phyloP scores from a whole-genome alignment of 1,140 invertebrate genomes.

The Planococcus citri region DNA sequence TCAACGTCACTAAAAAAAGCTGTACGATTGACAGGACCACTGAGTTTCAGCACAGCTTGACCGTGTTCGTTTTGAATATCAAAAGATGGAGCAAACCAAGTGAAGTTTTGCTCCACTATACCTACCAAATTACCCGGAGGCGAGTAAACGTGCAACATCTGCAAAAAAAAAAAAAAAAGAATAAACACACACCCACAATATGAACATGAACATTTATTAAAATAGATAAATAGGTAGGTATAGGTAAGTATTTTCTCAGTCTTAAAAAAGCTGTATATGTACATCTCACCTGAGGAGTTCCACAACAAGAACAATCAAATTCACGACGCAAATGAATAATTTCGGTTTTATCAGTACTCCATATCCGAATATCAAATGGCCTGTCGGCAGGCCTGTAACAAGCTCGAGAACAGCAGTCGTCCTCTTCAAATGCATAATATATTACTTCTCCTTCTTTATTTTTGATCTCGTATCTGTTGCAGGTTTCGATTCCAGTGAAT shows the following conservation, averaged over 20 bases:
- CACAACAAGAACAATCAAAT: slow-evolving; percentile 61
- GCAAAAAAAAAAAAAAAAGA: too few relatives aligned
- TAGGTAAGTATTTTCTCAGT: too few relatives aligned
- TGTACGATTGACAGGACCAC: slow-evolving; percentile 70
- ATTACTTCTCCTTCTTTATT: slow-evolving; percentile 65
- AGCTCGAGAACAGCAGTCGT: slow-evolving; percentile 60
- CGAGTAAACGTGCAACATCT: slow-evolving; percentile 54
- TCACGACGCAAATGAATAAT: slow-evolving; percentile 57
- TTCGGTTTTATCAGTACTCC: slow-evolving; percentile 63
- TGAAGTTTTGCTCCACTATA: slow-evolving; percentile 73
- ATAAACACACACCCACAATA: too few relatives aligned
- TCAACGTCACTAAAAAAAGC: slow-evolving; percentile 68
- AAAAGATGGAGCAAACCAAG: slow-evolving; percentile 60
- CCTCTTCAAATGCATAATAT: slow-evolving; percentile 73
- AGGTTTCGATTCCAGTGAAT: slow-evolving; percentile 76
- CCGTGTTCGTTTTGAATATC: slow-evolving; percentile 62
- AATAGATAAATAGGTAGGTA: too few relatives aligned
- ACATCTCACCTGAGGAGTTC: too few relatives aligned
- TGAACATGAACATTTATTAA: too few relatives aligned
- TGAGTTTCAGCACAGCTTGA: slow-evolving; percentile 62
- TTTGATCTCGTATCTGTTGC: slow-evolving; percentile 73
- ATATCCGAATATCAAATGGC: slow-evolving; percentile 74
- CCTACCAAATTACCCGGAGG: slow-evolving; percentile 62
- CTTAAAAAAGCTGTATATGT: too few relatives aligned
- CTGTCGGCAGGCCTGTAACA: slow-evolving; percentile 63